Conservation (phyloP, 2,113 vertebrate genomes). For the Malurus alboscapulatus region DNA sequence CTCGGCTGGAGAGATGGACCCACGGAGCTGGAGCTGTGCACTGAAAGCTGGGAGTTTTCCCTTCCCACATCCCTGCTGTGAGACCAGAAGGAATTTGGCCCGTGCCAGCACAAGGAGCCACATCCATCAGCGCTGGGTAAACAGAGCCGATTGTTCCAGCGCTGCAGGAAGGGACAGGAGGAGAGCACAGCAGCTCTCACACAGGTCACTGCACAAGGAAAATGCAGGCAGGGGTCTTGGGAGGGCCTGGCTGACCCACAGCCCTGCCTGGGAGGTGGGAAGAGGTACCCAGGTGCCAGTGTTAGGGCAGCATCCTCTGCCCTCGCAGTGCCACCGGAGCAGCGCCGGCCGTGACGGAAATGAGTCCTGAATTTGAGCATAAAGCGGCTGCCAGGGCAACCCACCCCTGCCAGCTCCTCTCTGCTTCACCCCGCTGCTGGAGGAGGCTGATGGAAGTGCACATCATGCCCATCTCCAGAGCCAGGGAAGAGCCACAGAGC, state of each 20-base stretch:
- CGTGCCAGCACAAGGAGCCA: neutral
- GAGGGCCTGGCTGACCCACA: neutral
- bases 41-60: neutral
- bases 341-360: neutral
- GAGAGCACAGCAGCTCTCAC: neutral
- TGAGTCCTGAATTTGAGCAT: neutral
- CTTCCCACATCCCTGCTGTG: neutral
- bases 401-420: neutral
- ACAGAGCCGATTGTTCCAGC: neutral
- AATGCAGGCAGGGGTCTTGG: neutral
- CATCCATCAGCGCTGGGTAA: slow-evolving; percentile 32
- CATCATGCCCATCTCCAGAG: neutral
- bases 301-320: neutral
- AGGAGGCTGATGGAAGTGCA: neutral
- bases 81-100: neutral
- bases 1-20: neutral
- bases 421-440: neutral
- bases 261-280: accelerated
- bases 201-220: neutral
- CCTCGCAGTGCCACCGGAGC: neutral
- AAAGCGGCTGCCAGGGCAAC: neutral
- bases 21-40: neutral
- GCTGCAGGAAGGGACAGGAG: neutral
- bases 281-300: neutral
- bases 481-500: neutral